phyloP scores from a whole-genome alignment of 2,113 vertebrate species.

The Paradisaea rubra region DNA sequence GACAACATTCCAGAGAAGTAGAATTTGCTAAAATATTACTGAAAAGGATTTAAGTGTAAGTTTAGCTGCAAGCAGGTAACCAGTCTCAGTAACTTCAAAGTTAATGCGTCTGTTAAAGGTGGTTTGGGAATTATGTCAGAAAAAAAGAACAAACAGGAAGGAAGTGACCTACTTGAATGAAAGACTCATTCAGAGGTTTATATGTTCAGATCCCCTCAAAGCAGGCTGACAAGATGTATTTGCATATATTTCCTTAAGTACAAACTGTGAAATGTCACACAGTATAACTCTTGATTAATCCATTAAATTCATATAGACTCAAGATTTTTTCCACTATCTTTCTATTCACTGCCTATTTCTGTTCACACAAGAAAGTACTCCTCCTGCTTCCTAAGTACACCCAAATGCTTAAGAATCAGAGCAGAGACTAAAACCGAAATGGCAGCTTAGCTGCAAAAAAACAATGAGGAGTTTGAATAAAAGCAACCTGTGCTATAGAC shows the following conservation, averaged over 20 bases:
- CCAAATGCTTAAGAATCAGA: not conserved
- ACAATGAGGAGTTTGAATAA: not conserved
- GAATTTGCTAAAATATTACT: not conserved
- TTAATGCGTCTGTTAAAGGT: not conserved
- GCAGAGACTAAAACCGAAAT: not conserved
- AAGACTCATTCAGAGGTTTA: not conserved
- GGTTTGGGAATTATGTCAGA: not conserved
- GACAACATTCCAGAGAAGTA: not conserved
- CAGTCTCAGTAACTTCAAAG: not conserved
- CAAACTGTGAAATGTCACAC: not conserved
- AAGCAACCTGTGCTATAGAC: not conserved
- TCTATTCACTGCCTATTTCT: not conserved
- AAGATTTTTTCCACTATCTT: not conserved
- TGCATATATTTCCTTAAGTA: slow-evolving; percentile 25
- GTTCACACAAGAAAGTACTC: not conserved
- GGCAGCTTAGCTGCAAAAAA: not conserved
- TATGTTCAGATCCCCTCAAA: not conserved
- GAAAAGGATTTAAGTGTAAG: not conserved
- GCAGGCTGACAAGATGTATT: not conserved
- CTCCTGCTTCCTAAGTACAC: not conserved
- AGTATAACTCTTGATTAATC: not conserved
- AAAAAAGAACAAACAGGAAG: not conserved
- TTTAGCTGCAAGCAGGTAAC: not conserved
- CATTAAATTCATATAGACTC: not conserved
- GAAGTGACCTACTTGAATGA: slow-evolving; percentile 20